These are phyloP conservation scores for Sebastes steindachneri DNA, from an alignment of 2,797 vertebrate species.

Conservation along the genomic window DNA sequence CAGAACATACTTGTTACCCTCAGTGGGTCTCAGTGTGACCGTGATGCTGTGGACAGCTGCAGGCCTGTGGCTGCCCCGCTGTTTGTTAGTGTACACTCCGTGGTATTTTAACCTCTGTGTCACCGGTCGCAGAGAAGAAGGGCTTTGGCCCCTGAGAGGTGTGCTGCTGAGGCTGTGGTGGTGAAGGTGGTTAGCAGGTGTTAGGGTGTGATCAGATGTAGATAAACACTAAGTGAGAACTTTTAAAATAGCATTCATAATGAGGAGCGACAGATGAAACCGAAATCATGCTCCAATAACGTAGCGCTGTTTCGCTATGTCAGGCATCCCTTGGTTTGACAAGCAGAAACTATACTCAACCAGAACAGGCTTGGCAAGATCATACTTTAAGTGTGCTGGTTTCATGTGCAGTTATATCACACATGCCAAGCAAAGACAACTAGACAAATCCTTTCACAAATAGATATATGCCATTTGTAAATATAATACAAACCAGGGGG, in stretches of 20 bases:
- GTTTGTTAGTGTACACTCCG: conserved; percentile 45
- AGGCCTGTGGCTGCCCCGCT: conserved; percentile 29
- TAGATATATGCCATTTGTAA: conserved; percentile 12
- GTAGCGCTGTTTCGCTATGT: conserved; percentile 32
- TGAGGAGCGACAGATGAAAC: not conserved
- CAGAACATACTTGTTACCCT: conserved; percentile 7
- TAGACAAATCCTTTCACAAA: not conserved
- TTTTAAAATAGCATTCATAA: not conserved
- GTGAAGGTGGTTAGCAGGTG: not conserved
- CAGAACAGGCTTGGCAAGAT: conserved; percentile 76
- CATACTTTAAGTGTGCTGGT: conserved; percentile 59
- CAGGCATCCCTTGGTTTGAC: conserved; percentile 52
- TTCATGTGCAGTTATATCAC: conserved; percentile 50
- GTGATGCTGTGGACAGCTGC: conserved; percentile 62
- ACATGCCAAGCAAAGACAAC: not conserved
- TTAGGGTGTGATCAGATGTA: not conserved
- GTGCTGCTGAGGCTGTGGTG: conserved; percentile 27
- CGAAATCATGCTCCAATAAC: not conserved
- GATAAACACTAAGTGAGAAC: not conserved
- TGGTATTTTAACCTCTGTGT: conserved; percentile 62
- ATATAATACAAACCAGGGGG: not conserved
- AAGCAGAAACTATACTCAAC: conserved; percentile 66
- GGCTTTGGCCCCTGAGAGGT: conserved; percentile 1
- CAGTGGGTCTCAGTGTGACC: conserved; percentile 6
- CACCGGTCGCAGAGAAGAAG: conserved; percentile 32